phyloP scores from a whole-genome alignment of 2,113 vertebrate species.

The Meriones unguiculatus region DNA sequence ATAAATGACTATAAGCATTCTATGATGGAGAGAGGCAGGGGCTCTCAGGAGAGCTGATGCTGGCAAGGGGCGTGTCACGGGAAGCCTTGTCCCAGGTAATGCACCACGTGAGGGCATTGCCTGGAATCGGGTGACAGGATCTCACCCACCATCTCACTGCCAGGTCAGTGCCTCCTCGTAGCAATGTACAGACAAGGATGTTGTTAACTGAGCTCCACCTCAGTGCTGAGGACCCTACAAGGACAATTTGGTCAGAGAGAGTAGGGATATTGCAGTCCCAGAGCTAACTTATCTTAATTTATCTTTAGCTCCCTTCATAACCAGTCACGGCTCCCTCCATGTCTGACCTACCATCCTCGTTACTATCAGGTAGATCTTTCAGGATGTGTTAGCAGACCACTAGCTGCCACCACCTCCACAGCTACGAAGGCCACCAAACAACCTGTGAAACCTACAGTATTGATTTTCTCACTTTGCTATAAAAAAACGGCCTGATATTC shows the following conservation, averaged over 20 bases:
- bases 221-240: background rate
- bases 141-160: accelerated
- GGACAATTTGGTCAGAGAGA: background rate
- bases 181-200: background rate
- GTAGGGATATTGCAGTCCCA: background rate
- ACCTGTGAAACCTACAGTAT: too few species aligned
- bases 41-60: background rate
- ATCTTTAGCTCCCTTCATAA: background rate
- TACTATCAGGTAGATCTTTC: background rate
- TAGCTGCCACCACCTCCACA: background rate
- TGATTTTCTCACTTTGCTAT: background rate
- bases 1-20: background rate
- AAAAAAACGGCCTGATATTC: background rate
- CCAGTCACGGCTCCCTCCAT: background rate
- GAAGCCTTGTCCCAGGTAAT: background rate
- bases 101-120: background rate
- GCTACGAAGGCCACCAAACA: background rate
- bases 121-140: accelerated
- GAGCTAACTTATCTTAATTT: background rate
- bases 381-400: background rate
- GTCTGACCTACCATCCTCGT: background rate
- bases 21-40: background rate
- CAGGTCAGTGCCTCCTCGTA: background rate
- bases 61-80: background rate
- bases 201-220: background rate